A percentile compares a stretch with the other conserved stretches of the same genome.
Evolutionary conservation across 2,113 vertebrate genomes (phyloP).

Genomic region (Furnarius figulus): DNA sequence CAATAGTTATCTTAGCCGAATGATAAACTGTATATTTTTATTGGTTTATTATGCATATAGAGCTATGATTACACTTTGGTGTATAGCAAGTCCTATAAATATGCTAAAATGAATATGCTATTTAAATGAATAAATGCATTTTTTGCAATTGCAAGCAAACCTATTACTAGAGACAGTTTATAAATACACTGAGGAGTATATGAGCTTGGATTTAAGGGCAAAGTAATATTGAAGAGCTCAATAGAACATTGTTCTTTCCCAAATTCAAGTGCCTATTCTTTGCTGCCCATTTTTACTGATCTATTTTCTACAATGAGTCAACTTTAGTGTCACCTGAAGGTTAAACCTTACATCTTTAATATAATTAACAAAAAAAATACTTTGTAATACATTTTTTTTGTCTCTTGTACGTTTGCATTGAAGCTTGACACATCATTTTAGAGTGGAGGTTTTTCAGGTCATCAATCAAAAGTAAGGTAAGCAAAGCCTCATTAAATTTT

Average conservation of each 20-base stretch:
- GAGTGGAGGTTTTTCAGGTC: not conserved
- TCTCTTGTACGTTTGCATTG: not conserved
- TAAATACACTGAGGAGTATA: not conserved
- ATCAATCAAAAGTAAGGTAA: not conserved
- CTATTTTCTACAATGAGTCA: not conserved
- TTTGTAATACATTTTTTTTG: not conserved
- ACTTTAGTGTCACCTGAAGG: not conserved
- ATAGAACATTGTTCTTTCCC: not conserved
- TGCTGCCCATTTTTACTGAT: not conserved
- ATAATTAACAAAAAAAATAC: not conserved
- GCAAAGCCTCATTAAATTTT: not conserved
- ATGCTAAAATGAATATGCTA: constrained; percentile 15
- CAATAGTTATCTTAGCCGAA: not conserved
- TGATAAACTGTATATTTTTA: constrained; percentile 15
- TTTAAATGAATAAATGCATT: constrained; percentile 14
- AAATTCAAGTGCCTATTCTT: not conserved
- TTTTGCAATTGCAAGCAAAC: not conserved
- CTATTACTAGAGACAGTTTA: not conserved
- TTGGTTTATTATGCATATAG: constrained; percentile 34
- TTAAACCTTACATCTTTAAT: not conserved
- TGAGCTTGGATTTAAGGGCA: not conserved
- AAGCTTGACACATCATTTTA: not conserved
- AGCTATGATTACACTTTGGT: constrained; percentile 4
- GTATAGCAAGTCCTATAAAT: not conserved
- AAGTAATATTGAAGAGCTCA: not conserved